phyloP scores from a whole-genome alignment of 2,888 invertebrate genomes.

The Neoascia interrupta region DNA sequence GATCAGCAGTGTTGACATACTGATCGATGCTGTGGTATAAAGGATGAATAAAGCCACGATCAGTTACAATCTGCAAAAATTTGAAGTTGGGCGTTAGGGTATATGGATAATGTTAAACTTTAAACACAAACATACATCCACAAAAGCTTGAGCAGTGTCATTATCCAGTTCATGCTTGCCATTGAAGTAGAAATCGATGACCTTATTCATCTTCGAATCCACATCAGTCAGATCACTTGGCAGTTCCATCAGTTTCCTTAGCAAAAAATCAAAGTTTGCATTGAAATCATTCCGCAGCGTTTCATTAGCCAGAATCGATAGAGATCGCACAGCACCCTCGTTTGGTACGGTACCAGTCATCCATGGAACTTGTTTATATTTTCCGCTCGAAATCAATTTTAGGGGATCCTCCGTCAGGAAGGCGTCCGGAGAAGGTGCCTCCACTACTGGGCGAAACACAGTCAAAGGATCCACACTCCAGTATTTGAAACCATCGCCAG shows the following conservation, averaged over 20 bases:
- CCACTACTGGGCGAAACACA: conserved; percentile 80
- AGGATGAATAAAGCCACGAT: conserved; percentile 80
- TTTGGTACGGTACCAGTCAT: conserved; percentile 80
- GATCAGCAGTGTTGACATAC: conserved; percentile 71
- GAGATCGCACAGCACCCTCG: conserved; percentile 81
- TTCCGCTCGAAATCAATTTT: conserved; percentile 77
- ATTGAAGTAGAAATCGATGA: conserved; percentile 74
- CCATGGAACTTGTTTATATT: conserved; percentile 80
- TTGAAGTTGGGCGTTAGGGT: no score
- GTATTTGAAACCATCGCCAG: conserved; percentile 80
- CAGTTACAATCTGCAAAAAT: conserved; percentile 80
- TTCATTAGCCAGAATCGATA: conserved; percentile 75
- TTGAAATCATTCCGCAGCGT: conserved; percentile 75
- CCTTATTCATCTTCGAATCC: conserved; percentile 60
- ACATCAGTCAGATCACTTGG: conserved; percentile 65
- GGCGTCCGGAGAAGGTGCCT: conserved; percentile 76
- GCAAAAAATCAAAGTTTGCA: conserved; percentile 73
- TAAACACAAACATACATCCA: conserved; percentile 73
- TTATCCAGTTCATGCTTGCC: conserved; percentile 73
- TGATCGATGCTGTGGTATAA: conserved; percentile 77
- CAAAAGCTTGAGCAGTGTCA: conserved; percentile 73
- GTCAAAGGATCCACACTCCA: conserved; percentile 81
- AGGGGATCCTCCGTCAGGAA: conserved; percentile 80
- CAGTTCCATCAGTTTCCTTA: conserved; percentile 76
- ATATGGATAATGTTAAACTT: no score